These are phyloP conservation scores for Orbicella faveolata DNA, from an alignment of 64 coral and sea anemone species.

Conservation along the genomic window DNA sequence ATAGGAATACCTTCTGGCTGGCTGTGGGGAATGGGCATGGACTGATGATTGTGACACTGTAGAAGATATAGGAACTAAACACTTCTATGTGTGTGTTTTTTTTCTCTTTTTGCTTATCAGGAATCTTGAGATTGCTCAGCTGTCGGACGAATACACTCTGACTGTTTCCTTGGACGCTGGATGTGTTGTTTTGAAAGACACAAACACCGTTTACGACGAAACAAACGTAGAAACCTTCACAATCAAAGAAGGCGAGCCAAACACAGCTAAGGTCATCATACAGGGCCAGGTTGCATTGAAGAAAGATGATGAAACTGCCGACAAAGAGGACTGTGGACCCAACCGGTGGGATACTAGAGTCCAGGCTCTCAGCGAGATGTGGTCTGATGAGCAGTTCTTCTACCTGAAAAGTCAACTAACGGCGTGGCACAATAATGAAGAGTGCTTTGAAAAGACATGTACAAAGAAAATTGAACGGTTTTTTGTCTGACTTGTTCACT, in stretches of 20 bases:
- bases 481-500: neutral
- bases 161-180: neutral
- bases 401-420: conserved; percentile 20
- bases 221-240: conserved; percentile 13
- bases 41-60: too few relatives aligned
- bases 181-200: conserved; percentile 14
- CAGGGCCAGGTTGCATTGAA: conserved; percentile 25
- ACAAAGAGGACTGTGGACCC: neutral
- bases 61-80: too few relatives aligned
- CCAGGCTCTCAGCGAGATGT: conserved; percentile 24
- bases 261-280: neutral
- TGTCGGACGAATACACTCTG: conserved; percentile 4
- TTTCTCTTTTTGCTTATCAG: neutral
- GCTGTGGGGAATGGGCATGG: too few relatives aligned
- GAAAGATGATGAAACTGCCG: conserved; percentile 7
- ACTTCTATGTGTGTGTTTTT: neutral
- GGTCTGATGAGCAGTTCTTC: conserved; percentile 23
- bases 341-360: conserved; percentile 13
- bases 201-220: conserved; percentile 31
- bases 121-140: conserved; percentile 1
- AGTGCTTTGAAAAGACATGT: conserved; percentile 23
- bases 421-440: conserved; percentile 12
- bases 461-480: conserved; percentile 29
- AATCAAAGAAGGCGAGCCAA: conserved; percentile 31
- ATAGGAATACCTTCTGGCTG: too few relatives aligned